Evolutionary conservation across 1,140 invertebrate species (phyloP).

Genomic region (Micrasema minimum): DNA sequence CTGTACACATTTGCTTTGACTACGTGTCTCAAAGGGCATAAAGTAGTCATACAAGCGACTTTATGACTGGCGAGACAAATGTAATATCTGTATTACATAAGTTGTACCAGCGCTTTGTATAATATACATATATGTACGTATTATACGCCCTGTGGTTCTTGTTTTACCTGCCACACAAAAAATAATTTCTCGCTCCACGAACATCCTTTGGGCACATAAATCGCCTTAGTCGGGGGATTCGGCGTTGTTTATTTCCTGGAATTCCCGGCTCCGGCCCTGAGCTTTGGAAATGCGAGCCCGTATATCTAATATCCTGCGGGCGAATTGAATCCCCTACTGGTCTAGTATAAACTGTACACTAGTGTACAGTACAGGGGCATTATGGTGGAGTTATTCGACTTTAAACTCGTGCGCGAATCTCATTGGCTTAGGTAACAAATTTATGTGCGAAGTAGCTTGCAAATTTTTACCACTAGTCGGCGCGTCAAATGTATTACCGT

Average conservation of each 20-base stretch:
- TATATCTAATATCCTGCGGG: conserved; percentile 49
- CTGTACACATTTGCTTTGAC: too few species aligned
- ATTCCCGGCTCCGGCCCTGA: conserved; percentile 7
- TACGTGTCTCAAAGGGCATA: conserved; percentile 3
- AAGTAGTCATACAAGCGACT: background rate
- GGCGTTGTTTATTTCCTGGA: conserved; percentile 9
- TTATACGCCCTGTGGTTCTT: background rate
- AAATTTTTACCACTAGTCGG: too few species aligned
- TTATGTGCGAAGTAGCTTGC: too few species aligned
- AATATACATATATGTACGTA: background rate
- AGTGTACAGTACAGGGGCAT: too few species aligned
- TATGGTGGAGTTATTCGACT: too few species aligned
- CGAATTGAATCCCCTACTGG: conserved; percentile 45
- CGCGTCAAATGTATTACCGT: too few species aligned
- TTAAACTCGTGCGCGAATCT: too few species aligned
- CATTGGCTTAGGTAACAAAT: too few species aligned
- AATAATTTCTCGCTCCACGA: background rate
- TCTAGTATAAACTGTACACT: conserved; percentile 1
- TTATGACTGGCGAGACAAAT: background rate
- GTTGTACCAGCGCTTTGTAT: background rate
- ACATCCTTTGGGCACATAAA: background rate
- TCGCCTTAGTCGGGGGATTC: conserved; percentile 13
- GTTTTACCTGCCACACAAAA: background rate
- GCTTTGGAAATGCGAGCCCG: conserved; percentile 11
- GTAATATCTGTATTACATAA: background rate